Conservation (phyloP, 2,797 vertebrate species). For the Mormyrus hasselquistii region DNA sequence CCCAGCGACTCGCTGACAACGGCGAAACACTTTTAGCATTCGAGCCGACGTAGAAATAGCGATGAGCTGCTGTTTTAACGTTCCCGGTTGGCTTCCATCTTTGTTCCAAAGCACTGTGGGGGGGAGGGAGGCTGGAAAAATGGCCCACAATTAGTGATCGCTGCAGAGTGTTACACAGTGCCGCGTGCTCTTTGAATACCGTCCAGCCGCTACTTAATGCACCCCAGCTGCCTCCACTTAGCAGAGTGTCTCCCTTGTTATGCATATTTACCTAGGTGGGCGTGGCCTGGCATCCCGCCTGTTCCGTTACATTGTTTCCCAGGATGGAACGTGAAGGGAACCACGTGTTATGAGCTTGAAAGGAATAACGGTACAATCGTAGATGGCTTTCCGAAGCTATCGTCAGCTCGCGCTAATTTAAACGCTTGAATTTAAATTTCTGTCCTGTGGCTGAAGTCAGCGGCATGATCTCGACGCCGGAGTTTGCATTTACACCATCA, state of each 20-base stretch:
- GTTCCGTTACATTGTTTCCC: not conserved
- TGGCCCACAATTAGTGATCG: not conserved
- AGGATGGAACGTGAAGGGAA: not conserved
- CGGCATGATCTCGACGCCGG: not conserved
- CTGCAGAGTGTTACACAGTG: not conserved
- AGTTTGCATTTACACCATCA: not conserved
- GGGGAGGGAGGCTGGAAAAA: not conserved
- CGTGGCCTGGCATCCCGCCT: not conserved
- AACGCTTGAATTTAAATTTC: not conserved
- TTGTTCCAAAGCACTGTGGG: not conserved
- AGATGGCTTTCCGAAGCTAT: not conserved
- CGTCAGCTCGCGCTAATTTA: not conserved
- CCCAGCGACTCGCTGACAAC: not conserved
- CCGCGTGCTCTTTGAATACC: not conserved
- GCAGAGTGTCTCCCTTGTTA: conserved; percentile 61
- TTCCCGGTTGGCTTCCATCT: not conserved
- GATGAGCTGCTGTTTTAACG: not conserved
- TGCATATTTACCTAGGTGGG: conserved; percentile 60
- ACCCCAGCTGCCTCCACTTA: conserved; percentile 66
- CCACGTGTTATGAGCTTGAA: not conserved
- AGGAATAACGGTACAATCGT: not conserved
- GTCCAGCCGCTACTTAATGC: conserved; percentile 51
- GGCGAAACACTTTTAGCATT: not conserved
- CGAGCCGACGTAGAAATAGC: not conserved
- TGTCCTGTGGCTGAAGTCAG: not conserved